Evolutionary conservation across 2,888 invertebrate species (phyloP).

Genomic region (Trachelus stipa): DNA sequence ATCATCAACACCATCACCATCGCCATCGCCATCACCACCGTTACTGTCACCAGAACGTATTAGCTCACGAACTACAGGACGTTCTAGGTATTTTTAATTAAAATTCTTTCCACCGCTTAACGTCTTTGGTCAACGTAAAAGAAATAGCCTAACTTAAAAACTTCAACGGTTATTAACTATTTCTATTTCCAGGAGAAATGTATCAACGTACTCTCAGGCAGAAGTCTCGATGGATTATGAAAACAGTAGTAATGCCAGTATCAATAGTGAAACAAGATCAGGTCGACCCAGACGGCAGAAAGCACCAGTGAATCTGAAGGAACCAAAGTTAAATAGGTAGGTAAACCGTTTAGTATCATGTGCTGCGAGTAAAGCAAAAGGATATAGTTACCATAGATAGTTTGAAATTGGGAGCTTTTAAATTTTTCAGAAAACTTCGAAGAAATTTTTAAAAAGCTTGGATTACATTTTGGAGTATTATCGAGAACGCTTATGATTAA

Average conservation of each 20-base stretch:
- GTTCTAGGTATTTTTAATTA: not conserved
- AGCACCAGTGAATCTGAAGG: slow-evolving; percentile 49
- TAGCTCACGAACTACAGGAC: slow-evolving; percentile 6
- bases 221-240: slow-evolving; percentile 47
- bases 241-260: slow-evolving; percentile 38
- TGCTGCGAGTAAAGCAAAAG: no score
- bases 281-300: slow-evolving; percentile 51
- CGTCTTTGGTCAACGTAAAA: slow-evolving; percentile 7
- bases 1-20: no score
- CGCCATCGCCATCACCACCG: no score
- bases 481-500: no score
- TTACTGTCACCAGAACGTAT: slow-evolving; percentile 1
- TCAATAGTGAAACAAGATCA: slow-evolving; percentile 22
- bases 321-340: slow-evolving; percentile 52
- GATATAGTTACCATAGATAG: no score
- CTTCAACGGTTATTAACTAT: not conserved
- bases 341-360: slow-evolving; percentile 13
- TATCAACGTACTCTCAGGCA: slow-evolving; percentile 3
- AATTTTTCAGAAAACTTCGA: slow-evolving; percentile 46
- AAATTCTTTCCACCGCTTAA: not conserved
- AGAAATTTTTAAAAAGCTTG: slow-evolving; percentile 28
- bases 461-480: no score
- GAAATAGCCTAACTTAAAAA: no score
- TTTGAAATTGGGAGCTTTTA: slow-evolving; percentile 10
- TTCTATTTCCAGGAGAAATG: slow-evolving; percentile 5